Evolutionary conservation across 2,888 invertebrate genomes (phyloP).

Genomic region (Ochropleura plecta): DNA sequence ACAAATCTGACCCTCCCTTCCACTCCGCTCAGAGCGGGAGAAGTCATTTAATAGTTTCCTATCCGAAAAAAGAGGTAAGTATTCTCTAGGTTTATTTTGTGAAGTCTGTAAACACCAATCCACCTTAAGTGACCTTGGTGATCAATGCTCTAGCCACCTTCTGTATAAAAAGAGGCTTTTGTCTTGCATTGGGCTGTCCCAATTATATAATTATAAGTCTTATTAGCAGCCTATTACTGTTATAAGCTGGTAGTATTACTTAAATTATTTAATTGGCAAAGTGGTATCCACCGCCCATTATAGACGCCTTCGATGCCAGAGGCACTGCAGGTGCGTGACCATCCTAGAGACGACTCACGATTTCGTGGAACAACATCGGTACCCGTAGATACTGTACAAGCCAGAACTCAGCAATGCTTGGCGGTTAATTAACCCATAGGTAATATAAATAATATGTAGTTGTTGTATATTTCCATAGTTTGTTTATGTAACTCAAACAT

Average conservation of each 20-base stretch:
- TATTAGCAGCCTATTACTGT: neutral
- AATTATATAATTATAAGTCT: neutral
- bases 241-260: neutral
- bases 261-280: neutral
- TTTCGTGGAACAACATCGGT: neutral
- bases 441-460: too few species aligned
- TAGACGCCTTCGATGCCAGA: neutral
- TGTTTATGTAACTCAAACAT: neutral
- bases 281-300: neutral
- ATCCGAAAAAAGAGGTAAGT: too few species aligned
- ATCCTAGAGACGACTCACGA: neutral
- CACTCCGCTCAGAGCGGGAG: too few species aligned
- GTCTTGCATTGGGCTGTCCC: neutral
- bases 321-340: neutral
- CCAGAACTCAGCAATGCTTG: neutral
- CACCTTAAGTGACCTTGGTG: neutral
- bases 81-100: neutral
- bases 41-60: too few species aligned
- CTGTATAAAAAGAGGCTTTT: neutral
- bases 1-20: too few species aligned
- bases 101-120: neutral
- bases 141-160: neutral
- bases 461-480: too few species aligned
- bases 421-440: neutral
- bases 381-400: neutral